Conservation (phyloP, 2,797 vertebrate genomes). For the Petrocephalus schoutedeni region DNA sequence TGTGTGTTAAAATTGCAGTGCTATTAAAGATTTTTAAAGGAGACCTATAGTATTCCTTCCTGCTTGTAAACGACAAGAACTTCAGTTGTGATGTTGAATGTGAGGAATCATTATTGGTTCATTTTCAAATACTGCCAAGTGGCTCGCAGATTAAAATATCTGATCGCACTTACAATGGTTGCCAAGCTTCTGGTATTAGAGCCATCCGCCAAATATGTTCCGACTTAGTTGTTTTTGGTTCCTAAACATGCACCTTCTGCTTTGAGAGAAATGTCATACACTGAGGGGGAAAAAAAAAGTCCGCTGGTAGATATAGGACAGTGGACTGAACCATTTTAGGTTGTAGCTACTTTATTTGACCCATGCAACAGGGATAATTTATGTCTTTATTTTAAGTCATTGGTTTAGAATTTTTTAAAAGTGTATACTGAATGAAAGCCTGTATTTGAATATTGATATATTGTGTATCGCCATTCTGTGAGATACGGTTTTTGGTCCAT, state of each 20-base stretch:
- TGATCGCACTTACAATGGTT: background rate
- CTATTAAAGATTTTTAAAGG: background rate
- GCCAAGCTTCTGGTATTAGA: background rate
- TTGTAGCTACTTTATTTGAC: background rate
- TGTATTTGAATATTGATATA: too few species aligned
- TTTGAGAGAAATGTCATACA: background rate
- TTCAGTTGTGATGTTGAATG: background rate
- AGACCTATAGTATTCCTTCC: background rate
- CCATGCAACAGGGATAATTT: background rate
- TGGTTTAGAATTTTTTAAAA: background rate
- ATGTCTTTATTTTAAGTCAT: background rate
- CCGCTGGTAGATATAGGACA: background rate
- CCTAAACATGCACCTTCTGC: background rate
- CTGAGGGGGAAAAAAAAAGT: background rate
- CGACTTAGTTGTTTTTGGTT: background rate
- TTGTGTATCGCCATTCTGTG: too few species aligned
- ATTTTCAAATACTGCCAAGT: background rate
- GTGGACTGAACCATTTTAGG: background rate
- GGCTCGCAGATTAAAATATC: background rate
- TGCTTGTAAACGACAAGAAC: background rate
- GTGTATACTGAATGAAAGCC: background rate
- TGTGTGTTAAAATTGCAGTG: background rate
- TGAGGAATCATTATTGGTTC: background rate
- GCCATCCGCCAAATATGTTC: background rate
- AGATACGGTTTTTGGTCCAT: too few species aligned